Percentiles rank a stretch among this genome's conserved stretches.
These are phyloP conservation scores for Bradypodion ventrale DNA, from an alignment of 2,797 vertebrate genomes.

Conservation along the genomic window DNA sequence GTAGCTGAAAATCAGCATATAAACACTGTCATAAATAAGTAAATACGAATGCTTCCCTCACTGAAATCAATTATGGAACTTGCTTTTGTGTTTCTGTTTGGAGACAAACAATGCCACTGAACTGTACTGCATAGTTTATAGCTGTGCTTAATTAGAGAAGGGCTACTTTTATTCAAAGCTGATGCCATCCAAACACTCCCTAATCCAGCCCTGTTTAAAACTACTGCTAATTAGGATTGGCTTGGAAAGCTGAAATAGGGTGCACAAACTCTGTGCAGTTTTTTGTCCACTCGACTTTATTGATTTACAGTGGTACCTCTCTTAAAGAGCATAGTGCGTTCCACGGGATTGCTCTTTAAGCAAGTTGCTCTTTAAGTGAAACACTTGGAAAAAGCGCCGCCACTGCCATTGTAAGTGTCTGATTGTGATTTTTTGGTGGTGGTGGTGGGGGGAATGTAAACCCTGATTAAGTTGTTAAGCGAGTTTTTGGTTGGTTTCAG, in stretches of 20 bases:
- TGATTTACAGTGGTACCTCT: too few relatives aligned
- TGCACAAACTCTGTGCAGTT: neutral
- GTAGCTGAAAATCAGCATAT: neutral
- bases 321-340: too few relatives aligned
- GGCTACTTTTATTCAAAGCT: constrained; percentile 10
- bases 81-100: neutral
- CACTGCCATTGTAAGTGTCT: too few relatives aligned
- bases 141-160: constrained; percentile 1
- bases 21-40: constrained; percentile 14
- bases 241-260: neutral
- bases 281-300: too few relatives aligned
- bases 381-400: too few relatives aligned
- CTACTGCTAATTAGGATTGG: neutral
- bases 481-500: too few relatives aligned
- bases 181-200: neutral
- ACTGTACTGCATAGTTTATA: neutral
- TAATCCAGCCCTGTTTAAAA: neutral
- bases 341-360: too few relatives aligned
- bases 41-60: constrained; percentile 37
- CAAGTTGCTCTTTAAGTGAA: too few relatives aligned
- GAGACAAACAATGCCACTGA: constrained; percentile 18
- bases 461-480: too few relatives aligned
- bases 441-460: too few relatives aligned
- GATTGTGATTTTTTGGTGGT: too few relatives aligned
- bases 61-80: constrained; percentile 21